These are phyloP conservation scores for Lycorma delicatula DNA, from an alignment of 1,140 invertebrate genomes.

Conservation along the genomic window DNA sequence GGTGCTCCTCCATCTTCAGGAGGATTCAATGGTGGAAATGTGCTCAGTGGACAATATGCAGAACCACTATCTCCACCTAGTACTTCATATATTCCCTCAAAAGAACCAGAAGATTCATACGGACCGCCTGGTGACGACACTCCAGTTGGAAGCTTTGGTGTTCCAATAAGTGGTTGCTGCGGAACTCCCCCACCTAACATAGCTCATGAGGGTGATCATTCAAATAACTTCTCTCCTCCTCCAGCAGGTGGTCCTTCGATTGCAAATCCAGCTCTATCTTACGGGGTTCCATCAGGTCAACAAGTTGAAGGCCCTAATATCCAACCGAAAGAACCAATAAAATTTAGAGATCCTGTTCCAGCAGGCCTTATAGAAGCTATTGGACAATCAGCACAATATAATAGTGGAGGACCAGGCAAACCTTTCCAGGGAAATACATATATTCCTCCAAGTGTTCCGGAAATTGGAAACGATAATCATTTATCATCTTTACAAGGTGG, in stretches of 20 bases:
- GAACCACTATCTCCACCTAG: slow-evolving; percentile 5
- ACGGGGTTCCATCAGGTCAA: slow-evolving; percentile 29
- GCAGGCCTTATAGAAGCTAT: slow-evolving; percentile 53
- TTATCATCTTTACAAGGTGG: slow-evolving; percentile 22
- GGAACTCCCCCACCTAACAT: slow-evolving; percentile 28
- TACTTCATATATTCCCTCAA: background rate
- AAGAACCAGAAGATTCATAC: slow-evolving; percentile 5
- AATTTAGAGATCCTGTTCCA: slow-evolving; percentile 60
- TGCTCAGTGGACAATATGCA: slow-evolving; percentile 1
- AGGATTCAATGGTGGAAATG: background rate
- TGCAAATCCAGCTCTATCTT: slow-evolving; percentile 1
- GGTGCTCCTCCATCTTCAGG: slow-evolving; percentile 22
- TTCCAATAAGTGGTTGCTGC: slow-evolving; percentile 25
- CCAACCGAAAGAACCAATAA: slow-evolving; percentile 48
- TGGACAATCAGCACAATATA: slow-evolving; percentile 38
- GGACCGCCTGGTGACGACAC: background rate
- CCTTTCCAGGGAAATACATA: slow-evolving; percentile 44
- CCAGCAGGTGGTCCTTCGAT: background rate
- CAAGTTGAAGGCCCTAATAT: slow-evolving; percentile 30
- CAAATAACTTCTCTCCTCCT: background rate
- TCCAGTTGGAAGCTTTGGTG: slow-evolving; percentile 24
- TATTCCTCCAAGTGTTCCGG: slow-evolving; percentile 52
- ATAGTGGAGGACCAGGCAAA: slow-evolving; percentile 36
- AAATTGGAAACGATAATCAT: slow-evolving; percentile 36
- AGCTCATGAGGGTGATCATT: slow-evolving; percentile 4